Percentiles rank a stretch among this genome's conserved stretches.
phyloP scores from a whole-genome alignment of 2,888 invertebrate species.

The Andrena praecox region DNA sequence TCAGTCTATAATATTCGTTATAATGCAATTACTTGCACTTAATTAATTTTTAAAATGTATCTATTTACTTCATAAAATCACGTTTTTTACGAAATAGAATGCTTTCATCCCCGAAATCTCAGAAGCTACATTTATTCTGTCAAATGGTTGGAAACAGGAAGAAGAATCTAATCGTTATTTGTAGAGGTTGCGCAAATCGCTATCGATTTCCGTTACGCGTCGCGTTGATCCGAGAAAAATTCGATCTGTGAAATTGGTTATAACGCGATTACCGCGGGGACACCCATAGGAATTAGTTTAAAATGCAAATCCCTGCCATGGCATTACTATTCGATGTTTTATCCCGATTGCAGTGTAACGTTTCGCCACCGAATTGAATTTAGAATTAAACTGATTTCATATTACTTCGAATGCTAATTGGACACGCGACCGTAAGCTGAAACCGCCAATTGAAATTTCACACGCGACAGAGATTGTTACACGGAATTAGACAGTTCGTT shows the following conservation, averaged over 20 bases:
- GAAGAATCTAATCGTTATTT: neutral
- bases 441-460: conserved; percentile 43
- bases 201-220: neutral
- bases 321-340: conserved; percentile 41
- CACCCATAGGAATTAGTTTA: conserved; percentile 13
- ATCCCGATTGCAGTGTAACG: conserved; percentile 39
- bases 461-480: neutral
- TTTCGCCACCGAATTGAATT: conserved; percentile 39
- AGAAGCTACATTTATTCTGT: neutral
- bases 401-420: conserved; percentile 36
- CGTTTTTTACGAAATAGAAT: no score
- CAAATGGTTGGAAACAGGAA: neutral
- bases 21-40: neutral
- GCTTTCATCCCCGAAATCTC: no score
- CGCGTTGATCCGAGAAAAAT: conserved; percentile 11
- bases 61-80: no score
- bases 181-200: neutral
- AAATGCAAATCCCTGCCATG: conserved; percentile 38
- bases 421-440: neutral
- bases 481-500: neutral
- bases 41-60: no score
- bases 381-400: conserved; percentile 48
- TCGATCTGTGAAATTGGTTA: conserved; percentile 36
- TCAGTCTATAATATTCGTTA: neutral
- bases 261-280: conserved; percentile 28